Conservation (phyloP, 2,113 vertebrate genomes). For the Elachura formosa region DNA sequence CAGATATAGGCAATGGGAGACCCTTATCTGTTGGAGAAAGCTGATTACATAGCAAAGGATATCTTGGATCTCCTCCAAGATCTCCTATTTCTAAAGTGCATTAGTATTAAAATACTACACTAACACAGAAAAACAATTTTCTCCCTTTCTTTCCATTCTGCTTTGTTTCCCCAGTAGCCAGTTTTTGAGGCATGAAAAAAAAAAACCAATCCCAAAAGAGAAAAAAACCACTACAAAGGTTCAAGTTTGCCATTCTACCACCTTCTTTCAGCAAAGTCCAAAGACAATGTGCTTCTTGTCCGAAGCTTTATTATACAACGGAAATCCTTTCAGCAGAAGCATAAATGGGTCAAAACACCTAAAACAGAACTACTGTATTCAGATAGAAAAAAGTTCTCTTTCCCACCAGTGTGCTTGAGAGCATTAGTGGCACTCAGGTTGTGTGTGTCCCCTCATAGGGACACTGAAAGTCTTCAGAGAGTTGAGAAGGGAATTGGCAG, state of each 20-base stretch:
- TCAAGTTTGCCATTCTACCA: neutral
- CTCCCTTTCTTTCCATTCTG: neutral
- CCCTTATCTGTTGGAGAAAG: neutral
- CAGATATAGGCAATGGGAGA: neutral
- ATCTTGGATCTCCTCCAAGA: neutral
- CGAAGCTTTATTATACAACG: conserved; percentile 20
- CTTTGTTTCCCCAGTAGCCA: neutral
- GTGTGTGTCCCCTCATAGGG: neutral
- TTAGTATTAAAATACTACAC: neutral
- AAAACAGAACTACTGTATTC: neutral
- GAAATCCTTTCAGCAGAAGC: conserved; percentile 38
- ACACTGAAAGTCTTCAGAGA: neutral
- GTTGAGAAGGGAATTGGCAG: neutral
- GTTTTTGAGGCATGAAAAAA: neutral
- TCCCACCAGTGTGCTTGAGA: neutral
- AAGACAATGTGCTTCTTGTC: conserved; percentile 52
- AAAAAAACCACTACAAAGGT: neutral
- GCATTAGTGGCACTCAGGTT: neutral
- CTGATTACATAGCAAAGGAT: neutral
- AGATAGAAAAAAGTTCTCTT: neutral
- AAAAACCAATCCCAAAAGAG: neutral
- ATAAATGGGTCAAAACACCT: neutral
- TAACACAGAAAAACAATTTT: neutral
- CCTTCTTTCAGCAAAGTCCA: neutral
- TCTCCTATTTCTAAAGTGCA: neutral